Evolutionary conservation across 2,888 invertebrate species (phyloP), one percentile per base, ranked within the genome.

Genomic region (Melieria omissa): DNA sequence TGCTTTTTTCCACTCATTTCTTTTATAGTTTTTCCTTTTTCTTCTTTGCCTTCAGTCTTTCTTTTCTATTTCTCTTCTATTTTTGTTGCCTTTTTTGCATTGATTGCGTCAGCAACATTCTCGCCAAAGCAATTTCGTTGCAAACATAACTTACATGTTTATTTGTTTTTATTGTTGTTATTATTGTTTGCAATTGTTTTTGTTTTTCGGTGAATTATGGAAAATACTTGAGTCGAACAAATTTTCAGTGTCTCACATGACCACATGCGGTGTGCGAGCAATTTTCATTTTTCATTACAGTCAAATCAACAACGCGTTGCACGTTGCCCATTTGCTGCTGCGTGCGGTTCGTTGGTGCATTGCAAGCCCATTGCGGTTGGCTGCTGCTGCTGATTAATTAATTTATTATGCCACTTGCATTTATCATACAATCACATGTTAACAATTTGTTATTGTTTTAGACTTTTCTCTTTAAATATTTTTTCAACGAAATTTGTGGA

Each of bases 381-480:
- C 16, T 16, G 16, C 16, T 16, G 16, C 16, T 16, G n/a, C 29
- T 57, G 57, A 57, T 57, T 57, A 57, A 57, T 57, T 57, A 57
- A 57, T 57, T 57, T 57, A 57, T 57, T 57, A 57, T 57, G 57
- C 29, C 29, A 10, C 29, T 14, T 16, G 57, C 29, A 57, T 57
- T 57, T 57, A 57, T 57, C 57, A 57, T 57, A 16, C 14, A n/a
- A n/a, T 8, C 4, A 9, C n/a, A 57, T 16, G 9, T 9, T 14
- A 9, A 57, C 10, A 14, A 9, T 14, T 10, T 14, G n/a, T 57
- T 57, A 10, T 57, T 57, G 14, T 14, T 57, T 57, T 14, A 16
- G 16, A 29, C n/a, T 16, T 16, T 57, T 57, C 16, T 14, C 16
- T 16, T 16, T 14, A 52, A 52, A 4, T 4, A 4, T 4, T 52